Base-by-base conservation (phyloP, 1,140 invertebrate genomes). In the Phortica variegata region DNA sequence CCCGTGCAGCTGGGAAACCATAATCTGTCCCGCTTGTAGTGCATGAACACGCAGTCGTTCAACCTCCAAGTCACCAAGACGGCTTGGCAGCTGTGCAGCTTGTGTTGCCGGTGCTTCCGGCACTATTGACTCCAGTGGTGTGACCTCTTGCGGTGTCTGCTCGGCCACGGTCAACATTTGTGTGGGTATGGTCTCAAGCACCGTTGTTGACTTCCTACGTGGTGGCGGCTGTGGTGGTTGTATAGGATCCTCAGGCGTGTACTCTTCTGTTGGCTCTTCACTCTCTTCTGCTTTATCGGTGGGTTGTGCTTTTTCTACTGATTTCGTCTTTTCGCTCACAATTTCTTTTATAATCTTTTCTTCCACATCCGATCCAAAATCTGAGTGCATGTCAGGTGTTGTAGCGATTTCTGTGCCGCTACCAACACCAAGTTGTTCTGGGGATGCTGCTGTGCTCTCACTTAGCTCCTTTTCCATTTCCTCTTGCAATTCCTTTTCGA, bases 1-100 rank as follows among this genome's bases (percentile, higher is more conserved):
- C 2, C 87, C 84, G 63, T 90, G 87, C 29, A 91, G 84, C 66
- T 90, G 87, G 1, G 88, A 90, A 1, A 89, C 87, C 13, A 85
- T 77, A 40, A 91, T 87, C 69, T 87, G 88, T 31, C 83, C 84
- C 0, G 88, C 87, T 63, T 89, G 84, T 15, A 91, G 70, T 56
- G 88, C 86, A 19, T 84, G 85, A 5, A 90, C 88, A 56, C 83
- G 87, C 19, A 91, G 57, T 50, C 85, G 80, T 21, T 89, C 87
- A 1, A 91, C 88, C 55, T 88, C 86, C 37, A 91, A 77, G 61
- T 90, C 87, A n/a, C 77, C 73, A 20, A 91, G 70, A 52, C 79
- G 65, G 12, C 44, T 65, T 1, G 60, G 57, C 10, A 65, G 29
- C 16, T 58, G 53, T 7, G 46, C 21, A 19, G 45, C 52, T 56